These are phyloP conservation scores for Drosophila greeni DNA, from an alignment of 2,888 invertebrate genomes.

Conservation along the genomic window DNA sequence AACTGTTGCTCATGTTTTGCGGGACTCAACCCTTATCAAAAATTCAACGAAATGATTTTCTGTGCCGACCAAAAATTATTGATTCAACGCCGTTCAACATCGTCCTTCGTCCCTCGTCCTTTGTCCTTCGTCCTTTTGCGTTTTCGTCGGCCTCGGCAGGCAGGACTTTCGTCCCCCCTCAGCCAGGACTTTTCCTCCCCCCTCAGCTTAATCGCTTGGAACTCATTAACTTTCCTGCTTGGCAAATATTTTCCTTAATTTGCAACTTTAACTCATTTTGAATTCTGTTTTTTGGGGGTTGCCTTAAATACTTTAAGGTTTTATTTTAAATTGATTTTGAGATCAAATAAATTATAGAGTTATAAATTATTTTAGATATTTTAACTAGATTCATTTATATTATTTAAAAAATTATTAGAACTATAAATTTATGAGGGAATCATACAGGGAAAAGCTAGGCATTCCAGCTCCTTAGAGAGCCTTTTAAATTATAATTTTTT, in stretches of 20 bases:
- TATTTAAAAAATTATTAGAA: too few relatives aligned
- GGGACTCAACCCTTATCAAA: constrained; percentile 38
- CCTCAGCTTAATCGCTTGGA: constrained; percentile 26
- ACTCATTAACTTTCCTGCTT: constrained; percentile 29
- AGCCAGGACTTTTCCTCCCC: too few relatives aligned
- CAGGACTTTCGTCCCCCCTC: too few relatives aligned
- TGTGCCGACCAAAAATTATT: constrained; percentile 27
- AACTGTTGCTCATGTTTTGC: constrained; percentile 47
- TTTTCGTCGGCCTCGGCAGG: background rate
- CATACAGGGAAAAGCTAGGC: too few relatives aligned
- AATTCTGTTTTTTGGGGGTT: background rate
- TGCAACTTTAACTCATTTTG: background rate
- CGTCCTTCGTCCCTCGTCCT: constrained; percentile 10
- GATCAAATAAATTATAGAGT: background rate
- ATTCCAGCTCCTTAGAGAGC: too few relatives aligned
- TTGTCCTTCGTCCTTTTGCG: background rate
- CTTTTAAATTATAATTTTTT: background rate
- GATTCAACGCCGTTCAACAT: constrained; percentile 33
- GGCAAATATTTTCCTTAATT: constrained; percentile 17
- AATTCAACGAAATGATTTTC: constrained; percentile 35
- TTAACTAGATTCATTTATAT: too few relatives aligned
- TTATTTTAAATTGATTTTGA: background rate
- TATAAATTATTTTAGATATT: too few relatives aligned
- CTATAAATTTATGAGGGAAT: too few relatives aligned
- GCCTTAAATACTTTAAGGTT: background rate